Conservation (phyloP, 2,113 vertebrate species). For the Apteryx owenii region DNA sequence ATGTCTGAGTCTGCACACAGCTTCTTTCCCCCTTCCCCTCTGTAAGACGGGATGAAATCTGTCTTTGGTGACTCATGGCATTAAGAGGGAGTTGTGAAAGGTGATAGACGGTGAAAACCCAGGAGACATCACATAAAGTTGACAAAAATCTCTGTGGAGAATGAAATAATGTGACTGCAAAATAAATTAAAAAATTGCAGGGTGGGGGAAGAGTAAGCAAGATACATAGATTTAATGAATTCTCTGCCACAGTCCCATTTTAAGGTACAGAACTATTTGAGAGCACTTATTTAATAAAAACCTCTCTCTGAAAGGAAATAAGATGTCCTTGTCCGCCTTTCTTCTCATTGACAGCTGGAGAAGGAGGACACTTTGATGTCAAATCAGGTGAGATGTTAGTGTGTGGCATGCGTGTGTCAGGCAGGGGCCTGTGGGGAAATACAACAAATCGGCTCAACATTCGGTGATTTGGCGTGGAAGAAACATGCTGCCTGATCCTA, state of each 20-base stretch:
- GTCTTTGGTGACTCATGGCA: background rate
- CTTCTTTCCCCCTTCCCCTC: background rate
- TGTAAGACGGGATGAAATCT: background rate
- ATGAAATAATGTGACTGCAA: background rate
- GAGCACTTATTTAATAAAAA: conserved; percentile 41
- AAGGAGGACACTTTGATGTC: conserved; percentile 44
- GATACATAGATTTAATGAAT: conserved; percentile 25
- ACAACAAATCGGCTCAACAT: conserved; percentile 57
- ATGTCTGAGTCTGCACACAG: background rate
- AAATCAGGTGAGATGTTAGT: conserved; percentile 1
- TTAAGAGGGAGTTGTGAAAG: background rate
- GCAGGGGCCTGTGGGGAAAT: conserved; percentile 35
- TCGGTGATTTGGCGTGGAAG: conserved; percentile 52
- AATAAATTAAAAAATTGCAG: background rate
- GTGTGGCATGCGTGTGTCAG: conserved; percentile 46
- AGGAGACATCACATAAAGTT: background rate
- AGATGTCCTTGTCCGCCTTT: background rate
- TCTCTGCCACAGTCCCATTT: background rate
- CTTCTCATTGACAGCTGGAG: background rate
- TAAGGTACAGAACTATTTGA: background rate
- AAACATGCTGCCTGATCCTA: conserved; percentile 49
- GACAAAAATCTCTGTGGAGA: background rate
- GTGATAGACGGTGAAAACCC: conserved; percentile 23
- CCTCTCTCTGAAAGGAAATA: background rate
- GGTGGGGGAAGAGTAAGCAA: background rate